phyloP scores from a whole-genome alignment of 2,888 invertebrate genomes.

The Andrena camellia region DNA sequence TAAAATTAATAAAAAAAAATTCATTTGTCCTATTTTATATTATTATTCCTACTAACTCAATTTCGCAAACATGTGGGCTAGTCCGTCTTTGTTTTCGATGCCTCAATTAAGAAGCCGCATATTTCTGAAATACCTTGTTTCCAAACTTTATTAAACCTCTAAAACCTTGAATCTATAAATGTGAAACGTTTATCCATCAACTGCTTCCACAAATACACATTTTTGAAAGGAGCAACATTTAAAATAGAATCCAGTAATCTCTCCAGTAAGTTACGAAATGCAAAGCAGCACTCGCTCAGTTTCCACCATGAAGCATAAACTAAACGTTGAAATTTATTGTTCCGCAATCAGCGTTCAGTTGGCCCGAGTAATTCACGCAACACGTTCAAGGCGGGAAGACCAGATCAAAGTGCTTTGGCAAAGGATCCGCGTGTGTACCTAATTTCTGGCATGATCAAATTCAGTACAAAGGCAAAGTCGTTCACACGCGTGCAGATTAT shows the following conservation, averaged over 20 bases:
- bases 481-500: neutral
- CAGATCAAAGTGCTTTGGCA: conserved; percentile 3
- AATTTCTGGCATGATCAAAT: conserved; percentile 6
- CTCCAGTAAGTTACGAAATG: neutral
- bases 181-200: neutral
- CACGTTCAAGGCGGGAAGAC: neutral
- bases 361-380: neutral
- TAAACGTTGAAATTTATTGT: conserved; percentile 6
- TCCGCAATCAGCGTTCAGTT: neutral
- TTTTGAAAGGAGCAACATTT: neutral
- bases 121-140: too few species aligned
- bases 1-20: too few species aligned
- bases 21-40: too few species aligned
- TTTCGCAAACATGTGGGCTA: too few species aligned
- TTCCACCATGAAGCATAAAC: neutral
- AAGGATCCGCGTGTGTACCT: conserved; percentile 4
- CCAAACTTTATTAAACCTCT: too few species aligned
- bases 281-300: neutral
- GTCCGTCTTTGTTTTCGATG: too few species aligned
- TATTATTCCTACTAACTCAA: too few species aligned
- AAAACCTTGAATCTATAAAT: too few species aligned
- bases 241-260: neutral
- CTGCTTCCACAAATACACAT: neutral
- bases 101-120: too few species aligned
- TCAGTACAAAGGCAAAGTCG: neutral